Evolutionary conservation across 2,888 invertebrate species (phyloP).

Genomic region (Mythimna impura): DNA sequence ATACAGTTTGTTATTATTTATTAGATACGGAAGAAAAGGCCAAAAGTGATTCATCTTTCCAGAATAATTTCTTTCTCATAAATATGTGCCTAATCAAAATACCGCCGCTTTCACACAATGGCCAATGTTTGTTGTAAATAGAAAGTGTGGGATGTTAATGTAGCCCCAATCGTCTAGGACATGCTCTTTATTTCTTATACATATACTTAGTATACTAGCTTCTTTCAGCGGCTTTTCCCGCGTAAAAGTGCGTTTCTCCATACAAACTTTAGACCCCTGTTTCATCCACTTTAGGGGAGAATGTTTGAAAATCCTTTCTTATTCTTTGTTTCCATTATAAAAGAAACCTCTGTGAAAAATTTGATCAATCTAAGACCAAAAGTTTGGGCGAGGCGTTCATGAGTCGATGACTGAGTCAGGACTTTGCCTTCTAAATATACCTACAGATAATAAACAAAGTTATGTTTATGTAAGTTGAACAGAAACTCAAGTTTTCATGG

Average conservation of each 20-base stretch:
- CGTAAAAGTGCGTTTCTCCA: too few species aligned
- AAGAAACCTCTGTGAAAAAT: too few species aligned
- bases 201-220: neutral
- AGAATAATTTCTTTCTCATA: conserved; percentile 26
- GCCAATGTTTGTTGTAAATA: conserved; percentile 9
- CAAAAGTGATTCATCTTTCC: conserved; percentile 26
- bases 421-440: too few species aligned
- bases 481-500: neutral
- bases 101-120: conserved; percentile 32
- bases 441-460: too few species aligned
- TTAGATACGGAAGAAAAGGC: conserved; percentile 5
- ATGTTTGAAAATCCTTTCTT: too few species aligned
- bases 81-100: conserved; percentile 18
- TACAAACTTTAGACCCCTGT: too few species aligned
- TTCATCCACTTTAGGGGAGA: too few species aligned
- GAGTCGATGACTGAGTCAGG: neutral
- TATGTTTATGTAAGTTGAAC: neutral
- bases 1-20: neutral
- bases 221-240: too few species aligned
- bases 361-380: too few species aligned
- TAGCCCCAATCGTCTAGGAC: neutral
- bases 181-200: neutral
- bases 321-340: too few species aligned
- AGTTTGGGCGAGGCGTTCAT: too few species aligned
- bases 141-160: conserved; percentile 7